A percentile compares a stretch with the other conserved stretches of the same genome.
Conservation (phyloP, 2,888 invertebrate species). For the Rotaria sp. region DNA sequence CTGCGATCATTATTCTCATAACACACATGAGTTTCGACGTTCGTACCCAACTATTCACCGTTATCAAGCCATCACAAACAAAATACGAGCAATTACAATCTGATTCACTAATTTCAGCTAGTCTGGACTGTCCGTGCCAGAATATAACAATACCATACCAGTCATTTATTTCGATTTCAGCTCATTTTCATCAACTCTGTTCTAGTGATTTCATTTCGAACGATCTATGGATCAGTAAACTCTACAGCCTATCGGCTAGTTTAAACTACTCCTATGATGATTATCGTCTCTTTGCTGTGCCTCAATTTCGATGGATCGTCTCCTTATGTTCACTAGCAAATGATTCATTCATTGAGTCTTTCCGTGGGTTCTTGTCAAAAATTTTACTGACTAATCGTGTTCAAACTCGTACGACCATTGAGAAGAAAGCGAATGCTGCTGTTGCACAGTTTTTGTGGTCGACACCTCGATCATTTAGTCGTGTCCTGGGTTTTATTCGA, state of each 20-base stretch:
- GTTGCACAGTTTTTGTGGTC: background rate
- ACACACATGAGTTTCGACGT: too few species aligned
- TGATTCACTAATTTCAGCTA: too few species aligned
- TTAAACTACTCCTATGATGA: background rate
- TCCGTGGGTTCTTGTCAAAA: background rate
- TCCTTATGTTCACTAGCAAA: background rate
- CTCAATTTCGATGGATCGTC: background rate
- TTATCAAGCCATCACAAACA: too few species aligned
- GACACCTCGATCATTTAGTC: background rate
- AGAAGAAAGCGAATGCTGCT: background rate
- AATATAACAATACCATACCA: background rate
- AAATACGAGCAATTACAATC: too few species aligned
- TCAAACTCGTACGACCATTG: background rate
- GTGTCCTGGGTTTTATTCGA: background rate
- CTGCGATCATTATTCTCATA: too few species aligned
- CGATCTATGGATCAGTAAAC: too few species aligned
- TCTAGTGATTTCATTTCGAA: background rate
- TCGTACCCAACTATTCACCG: too few species aligned
- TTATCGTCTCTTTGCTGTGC: background rate
- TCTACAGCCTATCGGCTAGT: too few species aligned
- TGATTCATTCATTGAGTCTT: background rate
- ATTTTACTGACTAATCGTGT: background rate
- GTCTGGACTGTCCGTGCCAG: background rate
- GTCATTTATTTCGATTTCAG: background rate
- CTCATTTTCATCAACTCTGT: background rate